Evolutionary conservation across 2,797 vertebrate species (phyloP), one percentile per base, ranked within the genome.

Genomic region (Liasis olivaceus): DNA sequence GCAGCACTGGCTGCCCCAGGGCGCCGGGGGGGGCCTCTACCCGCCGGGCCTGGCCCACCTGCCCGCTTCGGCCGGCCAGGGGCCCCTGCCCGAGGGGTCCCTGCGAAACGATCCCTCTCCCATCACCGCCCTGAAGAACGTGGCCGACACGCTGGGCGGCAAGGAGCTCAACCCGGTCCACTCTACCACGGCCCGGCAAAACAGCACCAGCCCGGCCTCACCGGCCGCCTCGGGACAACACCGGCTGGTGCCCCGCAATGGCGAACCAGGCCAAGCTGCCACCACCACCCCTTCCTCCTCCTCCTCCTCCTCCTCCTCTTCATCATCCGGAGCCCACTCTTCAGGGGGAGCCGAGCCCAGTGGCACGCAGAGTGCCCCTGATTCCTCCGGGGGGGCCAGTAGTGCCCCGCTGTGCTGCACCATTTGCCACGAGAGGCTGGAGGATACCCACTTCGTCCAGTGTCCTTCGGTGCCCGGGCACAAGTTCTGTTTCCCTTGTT

Each of bases 401-500:
- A 97, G 98, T 0, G 96, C 97, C 1, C 97, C 98, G 64, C 97
- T 99, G 64, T 98, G 98, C 96, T 99, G 99, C 94, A 99, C 98
- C 87, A 98, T 99, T 36, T 99, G 99, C 97, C 97, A 98, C 54
- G 98, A 98, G 97, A 97, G 98, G n/a, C 91, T 99, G 94, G 99
- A 99, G 96, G 98, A 99, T 96, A 98, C 98, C 8, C 98, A 99
- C 94, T 99, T 99, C 13, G 98, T 99, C 96, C 99, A 99, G 98
- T 99, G 99, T 97, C 99, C 99, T 2, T 98, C 98, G 0, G 98
- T 99, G 94, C 97, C 98, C 0, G 98, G 98, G 90, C 98, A 99
- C 97, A 99, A 99, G 96, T 99, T 99, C 97, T 99, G 99, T 96
- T 99, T 99, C 94, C 98, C 99, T 2, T 99, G 99, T 66, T 99